Conservation (phyloP, 2,888 invertebrate genomes). For the Drosophila parthenogenetica region DNA sequence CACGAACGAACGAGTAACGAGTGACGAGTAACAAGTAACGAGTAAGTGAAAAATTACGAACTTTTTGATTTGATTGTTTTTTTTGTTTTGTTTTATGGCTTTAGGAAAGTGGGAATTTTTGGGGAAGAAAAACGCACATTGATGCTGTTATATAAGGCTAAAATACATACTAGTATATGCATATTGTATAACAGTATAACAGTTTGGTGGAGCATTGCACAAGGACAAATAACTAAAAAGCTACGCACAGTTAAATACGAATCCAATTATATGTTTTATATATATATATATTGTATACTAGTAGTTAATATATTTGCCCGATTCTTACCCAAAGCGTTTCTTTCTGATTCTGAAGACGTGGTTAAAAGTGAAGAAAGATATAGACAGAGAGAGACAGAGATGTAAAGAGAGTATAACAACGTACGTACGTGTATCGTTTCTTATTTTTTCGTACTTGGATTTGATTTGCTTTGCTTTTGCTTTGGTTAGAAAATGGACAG, state of each 20-base stretch:
- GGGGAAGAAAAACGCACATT: slow-evolving; percentile 24
- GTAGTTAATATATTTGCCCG: slow-evolving; percentile 45
- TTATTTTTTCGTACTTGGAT: slow-evolving; percentile 1
- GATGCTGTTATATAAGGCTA: slow-evolving; percentile 51
- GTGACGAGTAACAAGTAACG: slow-evolving; percentile 42
- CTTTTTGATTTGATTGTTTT: slow-evolving; percentile 1
- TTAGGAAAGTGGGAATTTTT: not conserved
- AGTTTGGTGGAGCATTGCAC: slow-evolving; percentile 59
- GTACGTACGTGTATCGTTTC: slow-evolving; percentile 35
- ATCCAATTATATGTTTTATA: slow-evolving; percentile 43
- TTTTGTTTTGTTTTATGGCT: slow-evolving; percentile 2
- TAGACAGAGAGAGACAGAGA: slow-evolving; percentile 34
- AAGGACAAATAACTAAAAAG: slow-evolving; percentile 63
- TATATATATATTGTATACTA: slow-evolving; percentile 14
- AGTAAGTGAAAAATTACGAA: slow-evolving; percentile 35
- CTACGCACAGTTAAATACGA: slow-evolving; percentile 67
- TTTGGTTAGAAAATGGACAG: slow-evolving; percentile 40
- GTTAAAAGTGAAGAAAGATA: slow-evolving; percentile 32
- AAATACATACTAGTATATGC: slow-evolving; percentile 40
- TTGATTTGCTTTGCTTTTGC: slow-evolving; percentile 21
- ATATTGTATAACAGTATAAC: slow-evolving; percentile 58
- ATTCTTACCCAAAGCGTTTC: slow-evolving; percentile 64
- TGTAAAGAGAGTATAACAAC: slow-evolving; percentile 48
- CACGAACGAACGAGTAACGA: slow-evolving; percentile 28
- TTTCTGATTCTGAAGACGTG: slow-evolving; percentile 55